Conservation (phyloP, 2,797 vertebrate genomes). For the Xenops minutus region DNA sequence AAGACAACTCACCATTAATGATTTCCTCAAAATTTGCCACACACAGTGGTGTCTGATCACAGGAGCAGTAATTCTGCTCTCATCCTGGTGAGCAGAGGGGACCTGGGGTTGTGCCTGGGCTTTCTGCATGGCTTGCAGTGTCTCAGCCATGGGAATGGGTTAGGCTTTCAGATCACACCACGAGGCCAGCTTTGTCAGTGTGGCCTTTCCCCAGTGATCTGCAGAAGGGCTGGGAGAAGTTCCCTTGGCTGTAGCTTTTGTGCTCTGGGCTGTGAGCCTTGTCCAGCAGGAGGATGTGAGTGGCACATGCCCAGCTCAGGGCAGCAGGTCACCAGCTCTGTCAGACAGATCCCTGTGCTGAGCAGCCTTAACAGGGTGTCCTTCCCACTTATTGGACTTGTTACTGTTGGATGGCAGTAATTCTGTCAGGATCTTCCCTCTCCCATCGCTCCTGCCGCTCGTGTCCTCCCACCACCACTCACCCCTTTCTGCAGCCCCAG, state of each 20-base stretch:
- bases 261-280: not conserved
- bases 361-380: not conserved
- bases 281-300: not conserved
- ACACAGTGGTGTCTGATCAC: not conserved
- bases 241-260: not conserved
- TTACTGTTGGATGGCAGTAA: not conserved
- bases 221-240: not conserved
- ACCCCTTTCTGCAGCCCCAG: not conserved
- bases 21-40: not conserved
- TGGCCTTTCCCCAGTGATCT: not conserved
- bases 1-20: not conserved
- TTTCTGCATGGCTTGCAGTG: not conserved
- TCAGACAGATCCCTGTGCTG: not conserved
- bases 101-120: not conserved
- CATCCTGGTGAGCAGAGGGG: not conserved
- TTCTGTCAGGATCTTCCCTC: not conserved
- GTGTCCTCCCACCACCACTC: rapidly evolving
- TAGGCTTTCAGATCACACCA: rapidly evolving
- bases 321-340: rapidly evolving
- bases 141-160: not conserved
- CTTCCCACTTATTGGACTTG: not conserved
- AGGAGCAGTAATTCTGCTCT: not conserved
- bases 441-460: rapidly evolving
- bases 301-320: rapidly evolving
- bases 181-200: not conserved